Conservation (phyloP, 2,113 vertebrate genomes). For the Crotalus tigris region DNA sequence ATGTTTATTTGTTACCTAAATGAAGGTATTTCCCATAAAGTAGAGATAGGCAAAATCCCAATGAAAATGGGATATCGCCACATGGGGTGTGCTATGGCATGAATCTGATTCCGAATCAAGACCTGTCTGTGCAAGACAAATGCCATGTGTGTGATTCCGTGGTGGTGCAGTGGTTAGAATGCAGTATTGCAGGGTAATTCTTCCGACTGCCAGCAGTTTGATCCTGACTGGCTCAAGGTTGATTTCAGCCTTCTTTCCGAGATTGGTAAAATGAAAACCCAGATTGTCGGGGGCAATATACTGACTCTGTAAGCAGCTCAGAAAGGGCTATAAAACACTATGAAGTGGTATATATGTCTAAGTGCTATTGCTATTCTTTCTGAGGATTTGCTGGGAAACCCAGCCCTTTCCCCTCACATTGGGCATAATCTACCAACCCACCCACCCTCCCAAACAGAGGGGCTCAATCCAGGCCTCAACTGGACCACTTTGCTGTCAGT, state of each 20-base stretch:
- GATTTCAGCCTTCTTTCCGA: not conserved
- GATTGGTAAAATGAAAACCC: not conserved
- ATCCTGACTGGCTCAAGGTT: not conserved
- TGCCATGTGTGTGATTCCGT: not conserved
- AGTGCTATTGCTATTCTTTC: not conserved
- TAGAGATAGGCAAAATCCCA: not conserved
- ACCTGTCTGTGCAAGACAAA: not conserved
- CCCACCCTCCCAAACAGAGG: not conserved
- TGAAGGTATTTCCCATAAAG: not conserved
- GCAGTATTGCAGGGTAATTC: not conserved
- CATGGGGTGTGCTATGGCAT: not conserved
- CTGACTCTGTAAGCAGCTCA: not conserved
- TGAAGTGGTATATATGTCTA: not conserved
- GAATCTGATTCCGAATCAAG: not conserved
- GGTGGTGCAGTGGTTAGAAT: not conserved
- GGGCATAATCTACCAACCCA: not conserved
- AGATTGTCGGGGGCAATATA: not conserved
- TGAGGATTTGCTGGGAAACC: not conserved
- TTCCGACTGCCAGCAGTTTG: not conserved
- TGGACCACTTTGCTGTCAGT: not conserved
- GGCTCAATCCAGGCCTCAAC: not conserved
- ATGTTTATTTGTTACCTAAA: not conserved
- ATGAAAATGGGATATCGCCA: not conserved
- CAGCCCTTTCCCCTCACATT: not conserved
- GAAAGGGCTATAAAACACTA: not conserved